Percentiles rank a stretch among this genome's conserved stretches.
Conservation (phyloP, 2,797 vertebrate species). For the Halcyon badia region DNA sequence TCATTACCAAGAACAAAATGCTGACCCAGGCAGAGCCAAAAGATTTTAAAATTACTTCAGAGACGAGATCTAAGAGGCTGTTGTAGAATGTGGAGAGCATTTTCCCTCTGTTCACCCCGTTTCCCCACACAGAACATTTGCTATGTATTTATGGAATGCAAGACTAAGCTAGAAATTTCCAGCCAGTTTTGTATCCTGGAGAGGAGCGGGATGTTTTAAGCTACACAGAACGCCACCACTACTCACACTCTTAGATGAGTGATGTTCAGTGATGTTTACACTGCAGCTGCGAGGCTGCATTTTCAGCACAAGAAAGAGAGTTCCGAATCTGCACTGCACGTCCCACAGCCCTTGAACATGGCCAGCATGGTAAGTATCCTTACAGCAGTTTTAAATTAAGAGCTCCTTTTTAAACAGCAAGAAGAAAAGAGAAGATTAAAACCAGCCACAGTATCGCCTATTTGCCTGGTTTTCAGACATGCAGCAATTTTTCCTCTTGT, state of each 20-base stretch:
- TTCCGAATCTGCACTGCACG: neutral
- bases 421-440: slow-evolving; percentile 13
- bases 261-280: neutral
- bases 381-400: slow-evolving; percentile 33
- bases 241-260: neutral
- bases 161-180: neutral
- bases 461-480: neutral
- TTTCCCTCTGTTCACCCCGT: neutral
- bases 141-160: neutral
- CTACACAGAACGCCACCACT: neutral
- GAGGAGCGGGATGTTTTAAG: neutral
- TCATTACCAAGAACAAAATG: slow-evolving; percentile 47
- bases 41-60: neutral
- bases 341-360: neutral
- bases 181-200: neutral
- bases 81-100: accelerated
- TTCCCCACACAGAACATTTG: neutral
- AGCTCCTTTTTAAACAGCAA: slow-evolving; percentile 13
- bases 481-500: neutral
- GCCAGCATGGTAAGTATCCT: neutral
- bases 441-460: neutral
- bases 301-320: neutral
- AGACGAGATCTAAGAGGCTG: neutral
- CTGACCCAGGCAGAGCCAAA: slow-evolving; percentile 31
- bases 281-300: neutral